Conservation (phyloP, 2,888 invertebrate genomes). For the Stictocephala bisonia region DNA sequence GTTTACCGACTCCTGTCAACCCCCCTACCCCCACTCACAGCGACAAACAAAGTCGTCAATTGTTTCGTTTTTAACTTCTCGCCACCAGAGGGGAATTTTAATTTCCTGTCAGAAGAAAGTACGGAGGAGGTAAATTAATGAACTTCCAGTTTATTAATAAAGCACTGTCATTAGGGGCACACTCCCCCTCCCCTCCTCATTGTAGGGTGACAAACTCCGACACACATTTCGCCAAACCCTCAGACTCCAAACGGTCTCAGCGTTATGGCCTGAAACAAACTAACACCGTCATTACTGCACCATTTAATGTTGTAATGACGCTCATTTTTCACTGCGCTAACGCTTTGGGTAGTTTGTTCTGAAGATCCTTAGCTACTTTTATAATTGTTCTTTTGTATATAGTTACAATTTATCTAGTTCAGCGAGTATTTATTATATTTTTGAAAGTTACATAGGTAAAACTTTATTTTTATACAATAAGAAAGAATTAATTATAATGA, state of each 20-base stretch:
- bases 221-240: slow-evolving; percentile 23
- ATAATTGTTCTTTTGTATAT: too few species aligned
- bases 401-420: too few species aligned
- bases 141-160: slow-evolving; percentile 32
- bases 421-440: too few species aligned
- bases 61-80: slow-evolving; percentile 20
- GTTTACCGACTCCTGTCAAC: background rate
- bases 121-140: slow-evolving; percentile 11
- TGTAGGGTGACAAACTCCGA: slow-evolving; percentile 20
- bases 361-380: too few species aligned
- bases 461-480: too few species aligned
- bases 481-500: too few species aligned
- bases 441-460: too few species aligned
- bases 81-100: slow-evolving; percentile 21
- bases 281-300: slow-evolving; percentile 10
- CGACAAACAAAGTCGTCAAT: slow-evolving; percentile 5
- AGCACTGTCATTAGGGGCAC: slow-evolving; percentile 21
- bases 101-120: slow-evolving; percentile 22
- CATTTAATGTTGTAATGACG: slow-evolving; percentile 36
- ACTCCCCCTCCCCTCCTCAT: slow-evolving; percentile 12
- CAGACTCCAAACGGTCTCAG: slow-evolving; percentile 19
- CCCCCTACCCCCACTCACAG: background rate
- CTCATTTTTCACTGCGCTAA: slow-evolving; percentile 8
- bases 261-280: slow-evolving; percentile 21
- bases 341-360: too few species aligned